Evolutionary conservation across 2,888 invertebrate genomes (phyloP).

Genomic region (Morpho deidamia): DNA sequence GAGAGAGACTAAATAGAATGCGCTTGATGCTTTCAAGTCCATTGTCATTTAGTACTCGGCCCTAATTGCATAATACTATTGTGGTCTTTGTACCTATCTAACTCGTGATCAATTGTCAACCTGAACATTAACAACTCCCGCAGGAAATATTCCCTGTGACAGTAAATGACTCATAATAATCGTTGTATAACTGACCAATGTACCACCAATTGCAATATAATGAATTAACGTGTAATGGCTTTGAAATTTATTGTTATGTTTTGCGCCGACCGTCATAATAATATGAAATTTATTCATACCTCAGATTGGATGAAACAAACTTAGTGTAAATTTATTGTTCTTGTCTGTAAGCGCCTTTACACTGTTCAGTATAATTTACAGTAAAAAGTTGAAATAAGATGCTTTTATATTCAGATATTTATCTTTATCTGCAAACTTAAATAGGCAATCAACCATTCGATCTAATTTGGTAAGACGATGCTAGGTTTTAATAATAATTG

Average conservation of each 20-base stretch:
- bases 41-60: constrained; percentile 59
- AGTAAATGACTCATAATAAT: constrained; percentile 24
- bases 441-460: too few species aligned
- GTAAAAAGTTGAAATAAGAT: too few species aligned
- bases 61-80: constrained; percentile 52
- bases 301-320: background rate
- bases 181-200: constrained; percentile 18
- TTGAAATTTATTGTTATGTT: constrained; percentile 18
- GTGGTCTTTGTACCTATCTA: constrained; percentile 38
- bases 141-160: constrained; percentile 30
- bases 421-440: too few species aligned
- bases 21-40: constrained; percentile 51
- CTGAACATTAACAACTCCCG: constrained; percentile 42
- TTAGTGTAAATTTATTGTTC: background rate
- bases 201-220: constrained; percentile 14
- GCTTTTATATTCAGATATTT: too few species aligned
- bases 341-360: too few species aligned
- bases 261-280: constrained; percentile 16
- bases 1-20: constrained; percentile 11
- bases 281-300: constrained; percentile 16
- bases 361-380: too few species aligned
- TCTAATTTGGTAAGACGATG: too few species aligned
- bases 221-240: constrained; percentile 19
- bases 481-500: too few species aligned
- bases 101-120: constrained; percentile 27